Percentiles rank a stretch among this genome's conserved stretches.
These are phyloP conservation scores for Chamaea fasciata DNA, from an alignment of 2,113 vertebrate species.

Conservation along the genomic window DNA sequence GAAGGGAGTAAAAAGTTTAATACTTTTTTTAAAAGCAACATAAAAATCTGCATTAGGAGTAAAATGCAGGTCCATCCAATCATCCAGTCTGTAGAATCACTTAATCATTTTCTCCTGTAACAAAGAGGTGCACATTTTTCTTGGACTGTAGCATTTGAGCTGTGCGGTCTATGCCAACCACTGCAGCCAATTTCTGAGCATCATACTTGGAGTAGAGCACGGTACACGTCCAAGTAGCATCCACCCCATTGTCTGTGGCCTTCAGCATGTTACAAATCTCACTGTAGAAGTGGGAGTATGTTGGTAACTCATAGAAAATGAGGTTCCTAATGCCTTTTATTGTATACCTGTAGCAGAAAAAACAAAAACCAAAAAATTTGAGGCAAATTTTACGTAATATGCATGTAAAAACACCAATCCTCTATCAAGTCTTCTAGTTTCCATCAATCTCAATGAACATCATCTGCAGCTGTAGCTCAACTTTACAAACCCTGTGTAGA, in stretches of 20 bases:
- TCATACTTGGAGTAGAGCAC: slow-evolving; percentile 91
- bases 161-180: slow-evolving; percentile 84
- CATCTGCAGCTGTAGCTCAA: not conserved
- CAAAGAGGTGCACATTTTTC: slow-evolving; percentile 90
- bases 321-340: slow-evolving; percentile 92
- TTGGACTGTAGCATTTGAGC: slow-evolving; percentile 93
- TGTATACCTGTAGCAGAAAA: slow-evolving; percentile 74
- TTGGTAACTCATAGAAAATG: slow-evolving; percentile 92
- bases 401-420: not conserved
- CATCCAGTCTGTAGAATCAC: not conserved
- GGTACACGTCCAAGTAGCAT: slow-evolving; percentile 92
- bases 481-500: not conserved
- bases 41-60: not conserved
- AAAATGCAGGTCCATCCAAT: not conserved
- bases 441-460: not conserved
- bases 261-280: slow-evolving; percentile 95
- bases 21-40: not conserved
- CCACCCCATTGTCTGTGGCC: slow-evolving; percentile 70
- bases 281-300: slow-evolving; percentile 93
- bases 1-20: not conserved
- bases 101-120: slow-evolving; percentile 84
- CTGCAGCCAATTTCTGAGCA: slow-evolving; percentile 82
- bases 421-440: not conserved
- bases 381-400: not conserved
- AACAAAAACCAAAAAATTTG: not conserved